Evolutionary conservation across 1,140 invertebrate species (phyloP).

Genomic region (Drosophila subobscura): DNA sequence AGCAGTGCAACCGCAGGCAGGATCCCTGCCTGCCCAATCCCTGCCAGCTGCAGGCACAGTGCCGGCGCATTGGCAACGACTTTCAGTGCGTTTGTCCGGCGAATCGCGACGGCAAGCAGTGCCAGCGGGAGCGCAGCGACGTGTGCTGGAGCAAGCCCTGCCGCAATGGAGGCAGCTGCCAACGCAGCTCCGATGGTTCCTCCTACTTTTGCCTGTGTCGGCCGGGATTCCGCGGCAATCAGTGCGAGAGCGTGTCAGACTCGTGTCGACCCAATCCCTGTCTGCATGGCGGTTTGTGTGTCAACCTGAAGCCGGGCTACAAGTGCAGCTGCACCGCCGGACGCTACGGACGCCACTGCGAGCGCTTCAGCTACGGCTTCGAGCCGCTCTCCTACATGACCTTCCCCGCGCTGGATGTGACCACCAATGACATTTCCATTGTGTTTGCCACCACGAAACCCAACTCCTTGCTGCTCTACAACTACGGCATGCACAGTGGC

Average conservation of each 20-base stretch:
- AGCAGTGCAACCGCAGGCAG: slow-evolving; percentile 91
- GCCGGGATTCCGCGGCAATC: slow-evolving; percentile 93
- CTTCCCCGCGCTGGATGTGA: slow-evolving; percentile 92
- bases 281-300: slow-evolving; percentile 92
- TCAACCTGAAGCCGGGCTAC: slow-evolving; percentile 92
- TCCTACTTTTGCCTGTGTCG: slow-evolving; percentile 95
- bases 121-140: slow-evolving; percentile 92
- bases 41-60: slow-evolving; percentile 91
- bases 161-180: slow-evolving; percentile 94
- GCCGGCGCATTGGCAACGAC: slow-evolving; percentile 91
- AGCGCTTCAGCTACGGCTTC: slow-evolving; percentile 95
- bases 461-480: slow-evolving; percentile 94
- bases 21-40: slow-evolving; percentile 96
- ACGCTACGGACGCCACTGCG: slow-evolving; percentile 95
- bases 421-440: slow-evolving; percentile 95
- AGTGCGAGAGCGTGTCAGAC: slow-evolving; percentile 93
- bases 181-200: slow-evolving; percentile 92
- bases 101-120: slow-evolving; percentile 91
- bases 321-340: slow-evolving; percentile 94
- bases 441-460: slow-evolving; percentile 95
- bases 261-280: slow-evolving; percentile 96
- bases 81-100: slow-evolving; percentile 92
- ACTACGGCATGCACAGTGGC: slow-evolving; percentile 93
- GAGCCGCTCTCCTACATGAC: slow-evolving; percentile 94
- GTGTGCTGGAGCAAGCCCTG: slow-evolving; percentile 93